phyloP scores from a whole-genome alignment of 2,113 vertebrate genomes.

The Eurystomus gularis region DNA sequence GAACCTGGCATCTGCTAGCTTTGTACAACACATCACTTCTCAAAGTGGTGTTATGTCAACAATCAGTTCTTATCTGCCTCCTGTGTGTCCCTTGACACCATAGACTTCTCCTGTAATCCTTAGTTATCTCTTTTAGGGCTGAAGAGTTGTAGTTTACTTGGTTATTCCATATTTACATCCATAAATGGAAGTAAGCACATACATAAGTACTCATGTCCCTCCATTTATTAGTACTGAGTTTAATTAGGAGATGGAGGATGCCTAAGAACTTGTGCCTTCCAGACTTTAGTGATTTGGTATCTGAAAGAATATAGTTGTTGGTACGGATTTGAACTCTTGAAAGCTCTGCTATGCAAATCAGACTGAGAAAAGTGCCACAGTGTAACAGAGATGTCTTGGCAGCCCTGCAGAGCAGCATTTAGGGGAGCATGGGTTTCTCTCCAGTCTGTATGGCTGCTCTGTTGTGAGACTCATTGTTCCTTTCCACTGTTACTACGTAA shows the following conservation, averaged over 20 bases:
- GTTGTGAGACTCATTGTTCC: not conserved
- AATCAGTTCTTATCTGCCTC: not conserved
- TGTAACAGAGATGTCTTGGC: conserved; percentile 1
- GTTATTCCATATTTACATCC: not conserved
- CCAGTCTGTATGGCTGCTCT: not conserved
- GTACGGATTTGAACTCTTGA: not conserved
- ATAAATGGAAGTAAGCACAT: not conserved
- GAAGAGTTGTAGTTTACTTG: not conserved
- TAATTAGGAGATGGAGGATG: not conserved
- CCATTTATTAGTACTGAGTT: not conserved
- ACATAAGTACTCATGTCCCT: not conserved
- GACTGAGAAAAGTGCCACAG: not conserved
- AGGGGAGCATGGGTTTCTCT: conserved; percentile 1
- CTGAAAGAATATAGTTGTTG: not conserved
- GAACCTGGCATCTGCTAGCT: not conserved
- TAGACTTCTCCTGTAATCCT: not conserved
- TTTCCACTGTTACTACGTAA: not conserved
- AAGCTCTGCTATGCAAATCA: not conserved
- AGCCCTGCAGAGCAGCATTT: not conserved
- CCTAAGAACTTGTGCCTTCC: not conserved
- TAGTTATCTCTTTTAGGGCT: not conserved
- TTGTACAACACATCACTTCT: not conserved
- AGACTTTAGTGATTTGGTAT: not conserved
- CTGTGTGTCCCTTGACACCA: not conserved
- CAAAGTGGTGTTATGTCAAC: not conserved